Conservation (phyloP, 1,140 invertebrate species). For the Sarcophaga peregrina region DNA sequence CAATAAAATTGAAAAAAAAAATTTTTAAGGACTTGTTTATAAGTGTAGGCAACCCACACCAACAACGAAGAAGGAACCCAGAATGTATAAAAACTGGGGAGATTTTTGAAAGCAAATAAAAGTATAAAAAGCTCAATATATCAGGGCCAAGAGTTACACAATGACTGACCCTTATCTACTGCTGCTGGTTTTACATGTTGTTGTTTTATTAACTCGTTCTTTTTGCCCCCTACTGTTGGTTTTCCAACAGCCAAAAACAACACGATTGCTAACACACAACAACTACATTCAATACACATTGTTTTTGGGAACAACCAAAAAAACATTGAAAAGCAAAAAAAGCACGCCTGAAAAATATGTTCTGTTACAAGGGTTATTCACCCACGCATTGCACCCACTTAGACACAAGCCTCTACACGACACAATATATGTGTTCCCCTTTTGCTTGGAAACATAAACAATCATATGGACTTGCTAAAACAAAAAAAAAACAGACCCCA, state of each 20-base stretch:
- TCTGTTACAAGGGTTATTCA: slow-evolving; percentile 13
- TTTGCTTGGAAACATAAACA: background rate
- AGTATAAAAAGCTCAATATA: too few species aligned
- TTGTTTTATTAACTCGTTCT: background rate
- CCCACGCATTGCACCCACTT: slow-evolving; percentile 11
- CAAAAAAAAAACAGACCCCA: background rate
- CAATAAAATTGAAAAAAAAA: background rate
- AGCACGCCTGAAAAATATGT: background rate
- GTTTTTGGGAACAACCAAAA: background rate
- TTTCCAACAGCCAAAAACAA: background rate
- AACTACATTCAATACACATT: background rate
- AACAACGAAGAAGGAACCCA: too few species aligned
- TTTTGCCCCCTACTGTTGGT: background rate
- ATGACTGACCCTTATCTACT: slow-evolving; percentile 18
- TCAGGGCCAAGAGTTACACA: background rate
- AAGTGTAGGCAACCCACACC: too few species aligned
- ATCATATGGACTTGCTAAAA: background rate
- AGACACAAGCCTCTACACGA: background rate
- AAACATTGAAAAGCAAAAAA: background rate
- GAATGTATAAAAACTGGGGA: too few species aligned
- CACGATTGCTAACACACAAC: background rate
- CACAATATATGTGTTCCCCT: background rate
- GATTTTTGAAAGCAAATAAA: too few species aligned
- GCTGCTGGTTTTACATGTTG: background rate
- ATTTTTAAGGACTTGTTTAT: background rate